These are phyloP conservation scores for Danionella dracula DNA, from an alignment of 2,797 vertebrate genomes.

Conservation along the genomic window DNA sequence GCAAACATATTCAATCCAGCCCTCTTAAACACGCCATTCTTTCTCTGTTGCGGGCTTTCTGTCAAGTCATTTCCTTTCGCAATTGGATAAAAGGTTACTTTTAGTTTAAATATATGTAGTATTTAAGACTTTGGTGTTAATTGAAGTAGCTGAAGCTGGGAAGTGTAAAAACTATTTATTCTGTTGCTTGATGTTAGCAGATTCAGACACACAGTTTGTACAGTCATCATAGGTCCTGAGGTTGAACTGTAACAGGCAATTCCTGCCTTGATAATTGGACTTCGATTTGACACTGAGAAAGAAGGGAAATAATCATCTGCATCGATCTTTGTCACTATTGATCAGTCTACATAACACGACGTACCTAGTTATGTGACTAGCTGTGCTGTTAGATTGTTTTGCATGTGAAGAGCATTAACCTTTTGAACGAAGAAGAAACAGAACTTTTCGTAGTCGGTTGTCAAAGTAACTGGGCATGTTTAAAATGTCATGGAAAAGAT, in stretches of 20 bases:
- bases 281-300: conserved; percentile 61
- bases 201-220: not conserved
- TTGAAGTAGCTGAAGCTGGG: not conserved
- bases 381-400: conserved; percentile 34
- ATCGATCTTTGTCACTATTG: conserved; percentile 63
- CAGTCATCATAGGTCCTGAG: conserved; percentile 25
- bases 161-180: not conserved
- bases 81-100: too few species aligned
- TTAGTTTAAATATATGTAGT: too few species aligned
- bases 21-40: too few species aligned
- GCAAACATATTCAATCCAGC: too few species aligned
- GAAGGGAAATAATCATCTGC: conserved; percentile 60
- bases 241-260: conserved; percentile 37
- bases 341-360: conserved; percentile 59
- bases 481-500: not conserved
- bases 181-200: not conserved
- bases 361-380: conserved; percentile 50
- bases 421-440: not conserved
- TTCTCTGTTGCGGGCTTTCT: too few species aligned
- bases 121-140: too few species aligned
- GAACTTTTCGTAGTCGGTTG: not conserved
- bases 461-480: not conserved
- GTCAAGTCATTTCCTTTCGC: too few species aligned
- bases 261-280: conserved; percentile 62
- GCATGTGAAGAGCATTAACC: not conserved